Conservation (phyloP, 2,113 vertebrate species). For the Rhabdomys dilectus region DNA sequence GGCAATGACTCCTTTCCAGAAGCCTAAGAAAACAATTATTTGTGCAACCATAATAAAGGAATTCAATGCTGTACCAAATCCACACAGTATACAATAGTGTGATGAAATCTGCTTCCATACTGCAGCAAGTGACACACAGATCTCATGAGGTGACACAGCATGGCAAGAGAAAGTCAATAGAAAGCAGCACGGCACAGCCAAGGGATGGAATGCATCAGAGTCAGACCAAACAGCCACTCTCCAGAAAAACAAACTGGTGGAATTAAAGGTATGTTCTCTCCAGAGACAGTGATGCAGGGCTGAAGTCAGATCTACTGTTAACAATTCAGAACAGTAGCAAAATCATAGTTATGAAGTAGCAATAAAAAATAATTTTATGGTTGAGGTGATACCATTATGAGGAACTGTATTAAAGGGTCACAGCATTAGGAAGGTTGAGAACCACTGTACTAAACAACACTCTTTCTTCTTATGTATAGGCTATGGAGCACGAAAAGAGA, state of each 20-base stretch:
- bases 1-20: slow-evolving; percentile 13
- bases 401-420: neutral
- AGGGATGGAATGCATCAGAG: slow-evolving; percentile 26
- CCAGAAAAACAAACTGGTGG: slow-evolving; percentile 4
- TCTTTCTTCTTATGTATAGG: neutral
- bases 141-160: neutral
- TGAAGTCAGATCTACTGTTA: slow-evolving; percentile 16
- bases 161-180: neutral
- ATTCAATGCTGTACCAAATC: neutral
- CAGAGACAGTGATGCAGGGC: neutral
- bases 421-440: neutral
- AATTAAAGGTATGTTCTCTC: slow-evolving; percentile 1
- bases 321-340: neutral
- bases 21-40: slow-evolving; percentile 12
- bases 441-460: neutral
- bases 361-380: neutral
- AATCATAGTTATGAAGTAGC: neutral
- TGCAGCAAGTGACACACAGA: neutral
- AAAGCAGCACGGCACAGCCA: neutral
- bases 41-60: neutral
- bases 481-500: neutral
- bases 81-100: neutral
- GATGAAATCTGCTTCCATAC: neutral
- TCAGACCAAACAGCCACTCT: neutral
- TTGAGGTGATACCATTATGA: neutral